A percentile compares a stretch with the other conserved stretches of the same genome.
phyloP scores from a whole-genome alignment of 2,113 vertebrate genomes.

The Actinemys pallida region DNA sequence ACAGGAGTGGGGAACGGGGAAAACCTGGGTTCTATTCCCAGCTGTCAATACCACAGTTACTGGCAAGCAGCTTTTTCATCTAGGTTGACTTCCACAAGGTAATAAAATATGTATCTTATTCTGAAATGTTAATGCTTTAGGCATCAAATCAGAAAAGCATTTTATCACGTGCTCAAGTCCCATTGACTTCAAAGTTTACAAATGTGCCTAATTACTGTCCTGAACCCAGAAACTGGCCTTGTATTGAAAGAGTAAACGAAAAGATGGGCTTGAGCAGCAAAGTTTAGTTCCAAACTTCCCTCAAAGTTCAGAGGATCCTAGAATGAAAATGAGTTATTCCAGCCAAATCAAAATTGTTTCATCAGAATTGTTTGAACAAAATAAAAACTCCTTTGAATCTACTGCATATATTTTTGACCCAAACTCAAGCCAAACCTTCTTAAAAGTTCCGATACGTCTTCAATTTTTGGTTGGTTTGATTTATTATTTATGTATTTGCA shows the following conservation, averaged over 20 bases:
- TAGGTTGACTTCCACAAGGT: not conserved
- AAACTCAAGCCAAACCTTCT: not conserved
- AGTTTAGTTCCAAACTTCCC: conserved; percentile 17
- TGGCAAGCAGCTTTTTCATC: not conserved
- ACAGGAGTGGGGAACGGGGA: not conserved
- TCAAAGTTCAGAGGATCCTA: not conserved
- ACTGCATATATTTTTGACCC: not conserved
- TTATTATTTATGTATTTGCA: not conserved
- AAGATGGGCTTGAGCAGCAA: not conserved
- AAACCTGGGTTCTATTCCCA: not conserved
- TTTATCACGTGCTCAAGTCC: not conserved
- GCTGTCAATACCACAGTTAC: not conserved
- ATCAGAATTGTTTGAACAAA: not conserved
- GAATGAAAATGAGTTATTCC: not conserved
- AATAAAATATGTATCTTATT: not conserved
- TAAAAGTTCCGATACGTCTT: not conserved
- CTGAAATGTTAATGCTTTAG: not conserved
- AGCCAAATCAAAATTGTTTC: not conserved
- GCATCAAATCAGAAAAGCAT: not conserved
- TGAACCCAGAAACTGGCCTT: not conserved
- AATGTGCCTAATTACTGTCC: not conserved
- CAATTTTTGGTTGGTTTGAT: not conserved
- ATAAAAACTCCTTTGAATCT: not conserved
- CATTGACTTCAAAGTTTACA: not conserved
- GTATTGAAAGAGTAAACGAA: not conserved